Evolutionary conservation across 2,113 vertebrate species (phyloP), one percentile per base, ranked within the genome.

Genomic region (Labrus mixtus): DNA sequence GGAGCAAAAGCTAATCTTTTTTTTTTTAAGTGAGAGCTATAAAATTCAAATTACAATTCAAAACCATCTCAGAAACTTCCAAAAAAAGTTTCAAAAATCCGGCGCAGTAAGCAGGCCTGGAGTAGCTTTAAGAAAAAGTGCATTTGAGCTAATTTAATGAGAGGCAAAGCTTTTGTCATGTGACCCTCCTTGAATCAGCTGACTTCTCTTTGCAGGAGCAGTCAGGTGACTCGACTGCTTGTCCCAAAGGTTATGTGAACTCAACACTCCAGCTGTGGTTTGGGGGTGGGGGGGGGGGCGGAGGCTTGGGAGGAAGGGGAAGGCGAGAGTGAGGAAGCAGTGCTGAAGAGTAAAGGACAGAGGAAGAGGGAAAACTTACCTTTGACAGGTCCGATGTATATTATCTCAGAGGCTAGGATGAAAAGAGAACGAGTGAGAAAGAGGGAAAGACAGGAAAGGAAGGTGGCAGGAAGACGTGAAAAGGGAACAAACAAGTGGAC

Each of bases 331-430:
- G 79, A 90, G 73, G 53, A 91, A 91, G 92, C 89, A 84, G 81
- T 85, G 91, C 83, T 84, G 80, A 90, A 84, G 59, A 80, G 82
- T 61, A 80, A 79, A 85, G 81, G 85, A 87, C 67, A 92, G 89
- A 86, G 70, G 79, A 87, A 82, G 77, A 78, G 66, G 58, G 81
- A 92, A 48, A 93, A 94, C 98, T 98, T 97, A 99, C 98, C 98
- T 99, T 99, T 99, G 87, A 99, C 95, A 90, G 98, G 98, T 94
- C 98, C 98, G 94, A 99, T 99, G 96, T 97, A 98, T 95, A 99
- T 97, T 95, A 99, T 95, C 96, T 99, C 98, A 94, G 96, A 96
- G 93, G 96, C 98, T 99, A 95, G 45, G 93, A 94, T 92, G 94
- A 94, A 93, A 94, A 83, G 68, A 78, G 70, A 85, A 69, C 79